Percentiles rank a stretch among this genome's conserved stretches.
phyloP scores from a whole-genome alignment of 2,797 vertebrate species.

The Cuniculus paca region DNA sequence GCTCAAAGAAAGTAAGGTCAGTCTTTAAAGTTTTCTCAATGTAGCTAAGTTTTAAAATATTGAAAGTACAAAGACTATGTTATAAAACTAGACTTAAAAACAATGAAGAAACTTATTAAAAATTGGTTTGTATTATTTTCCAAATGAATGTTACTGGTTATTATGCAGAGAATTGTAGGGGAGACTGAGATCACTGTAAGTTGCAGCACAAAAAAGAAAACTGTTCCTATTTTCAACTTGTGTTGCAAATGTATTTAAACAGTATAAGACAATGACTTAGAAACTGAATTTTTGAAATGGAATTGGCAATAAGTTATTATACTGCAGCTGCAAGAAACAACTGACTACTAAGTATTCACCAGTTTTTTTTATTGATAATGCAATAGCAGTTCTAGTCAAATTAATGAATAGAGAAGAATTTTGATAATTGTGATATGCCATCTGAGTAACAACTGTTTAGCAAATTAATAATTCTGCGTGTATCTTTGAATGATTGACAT shows the following conservation, averaged over 20 bases:
- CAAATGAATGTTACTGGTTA: neutral
- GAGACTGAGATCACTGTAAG: neutral
- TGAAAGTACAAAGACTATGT: neutral
- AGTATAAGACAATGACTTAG: neutral
- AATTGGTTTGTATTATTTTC: neutral
- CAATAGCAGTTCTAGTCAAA: neutral
- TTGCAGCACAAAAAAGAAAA: neutral
- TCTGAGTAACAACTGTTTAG: neutral
- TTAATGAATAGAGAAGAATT: neutral
- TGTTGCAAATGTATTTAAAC: neutral
- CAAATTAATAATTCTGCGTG: neutral
- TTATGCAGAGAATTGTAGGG: neutral
- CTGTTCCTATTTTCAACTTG: neutral
- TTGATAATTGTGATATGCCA: neutral
- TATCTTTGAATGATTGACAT: neutral
- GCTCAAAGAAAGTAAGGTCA: neutral
- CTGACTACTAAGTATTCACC: neutral
- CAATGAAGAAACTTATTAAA: neutral
- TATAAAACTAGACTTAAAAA: slow-evolving; percentile 17
- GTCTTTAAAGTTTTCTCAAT: neutral
- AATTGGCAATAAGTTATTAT: neutral
- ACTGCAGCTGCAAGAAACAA: neutral
- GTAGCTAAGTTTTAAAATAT: neutral
- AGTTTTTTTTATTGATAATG: slow-evolving; percentile 33
- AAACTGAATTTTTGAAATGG: neutral